Base-by-base conservation (phyloP, 2,888 invertebrate species). In the Mechanitis mazaeus region DNA sequence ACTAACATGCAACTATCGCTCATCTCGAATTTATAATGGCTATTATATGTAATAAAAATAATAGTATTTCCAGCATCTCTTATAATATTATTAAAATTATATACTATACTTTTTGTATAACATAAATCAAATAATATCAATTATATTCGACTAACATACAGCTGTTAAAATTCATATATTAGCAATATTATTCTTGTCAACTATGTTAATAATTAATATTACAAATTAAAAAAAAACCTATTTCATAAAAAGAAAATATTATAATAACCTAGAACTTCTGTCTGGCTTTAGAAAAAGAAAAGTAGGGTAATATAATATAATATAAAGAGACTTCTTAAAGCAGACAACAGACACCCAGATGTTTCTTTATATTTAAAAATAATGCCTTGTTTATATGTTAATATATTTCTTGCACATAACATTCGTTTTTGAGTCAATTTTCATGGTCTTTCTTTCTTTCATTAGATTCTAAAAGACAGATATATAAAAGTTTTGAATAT, bases 381-480 rank as follows among this genome's bases (percentile, higher is more conserved):
- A 59, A 63, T 67, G 65, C 67, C 61, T 72, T 61, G 68, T 73
- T 71, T 69, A 72, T 72, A 72, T 72, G 71, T 64, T 67, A 71
- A 73, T 70, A 64, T 68, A 65, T 71, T 75, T 74, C 66, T 69
- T 68, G 57, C 69, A 62, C 68, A 78, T 77, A 80, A 78, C 76
- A 69, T 72, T 62, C 71, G 78, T 79, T 79, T 82, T 73, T 69
- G 71, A 81, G 74, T 65, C 76, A 78, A 84, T 81, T 83, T 81
- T 76, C 80, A 82, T 77, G 83, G 78, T 71, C 72, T 78, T 73
- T 79, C 75, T 79, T 68, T 71, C 68, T 77, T 64, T 72, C 71
- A 73, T 76, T 76, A 73, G 76, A 79, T 76, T 70, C 65, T 75
- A 69, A 73, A 72, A 66, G 69, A 72, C 69, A 63, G 71, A 71